Percentiles rank a stretch among this genome's conserved stretches.
Evolutionary conservation across 2,113 vertebrate species (phyloP).

Genomic region (Pica pica): DNA sequence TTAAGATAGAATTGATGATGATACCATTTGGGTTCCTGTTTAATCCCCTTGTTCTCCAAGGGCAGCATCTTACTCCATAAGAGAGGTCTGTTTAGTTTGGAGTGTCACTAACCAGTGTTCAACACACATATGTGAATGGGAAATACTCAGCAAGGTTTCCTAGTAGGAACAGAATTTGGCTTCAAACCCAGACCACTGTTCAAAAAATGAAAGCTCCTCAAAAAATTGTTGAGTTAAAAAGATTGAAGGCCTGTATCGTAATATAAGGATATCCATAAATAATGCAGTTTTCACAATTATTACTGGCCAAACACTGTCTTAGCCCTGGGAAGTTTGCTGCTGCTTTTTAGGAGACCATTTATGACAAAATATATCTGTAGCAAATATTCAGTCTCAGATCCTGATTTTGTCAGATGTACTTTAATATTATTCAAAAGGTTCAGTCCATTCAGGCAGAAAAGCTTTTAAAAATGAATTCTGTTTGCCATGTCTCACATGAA

Average conservation of each 20-base stretch:
- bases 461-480: background rate
- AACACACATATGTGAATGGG: fast-evolving
- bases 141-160: background rate
- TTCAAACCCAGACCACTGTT: background rate
- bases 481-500: background rate
- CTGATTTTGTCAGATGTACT: background rate
- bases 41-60: background rate
- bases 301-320: background rate
- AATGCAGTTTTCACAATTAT: background rate
- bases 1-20: background rate
- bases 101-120: background rate
- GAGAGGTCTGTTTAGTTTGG: background rate
- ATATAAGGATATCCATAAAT: background rate
- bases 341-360: background rate
- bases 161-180: background rate
- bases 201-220: background rate
- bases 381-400: background rate
- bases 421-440: background rate
- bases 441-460: background rate
- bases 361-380: background rate
- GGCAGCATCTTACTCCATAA: background rate
- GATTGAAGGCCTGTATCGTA: background rate
- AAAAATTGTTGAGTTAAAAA: background rate
- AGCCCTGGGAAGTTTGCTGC: background rate
- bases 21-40: background rate